phyloP scores from a whole-genome alignment of 2,797 vertebrate species.

The Scomberomorus guttatus region DNA sequence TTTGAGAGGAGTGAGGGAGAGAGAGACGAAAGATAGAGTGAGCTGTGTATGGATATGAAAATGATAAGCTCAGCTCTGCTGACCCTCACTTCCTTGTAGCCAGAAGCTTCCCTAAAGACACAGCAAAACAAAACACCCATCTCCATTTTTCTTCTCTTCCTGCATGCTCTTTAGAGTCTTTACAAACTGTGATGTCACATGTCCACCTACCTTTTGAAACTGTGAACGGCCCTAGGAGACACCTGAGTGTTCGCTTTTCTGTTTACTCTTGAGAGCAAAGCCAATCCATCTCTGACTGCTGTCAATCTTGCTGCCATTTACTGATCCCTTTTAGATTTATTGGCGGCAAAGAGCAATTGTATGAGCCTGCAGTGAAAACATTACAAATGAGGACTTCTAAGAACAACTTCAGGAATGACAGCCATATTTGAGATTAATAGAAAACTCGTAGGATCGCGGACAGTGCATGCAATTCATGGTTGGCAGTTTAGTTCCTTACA shows the following conservation, averaged over 20 bases:
- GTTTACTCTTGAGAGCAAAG: constrained; percentile 32
- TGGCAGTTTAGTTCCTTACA: not conserved
- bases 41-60: constrained; percentile 62
- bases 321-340: constrained; percentile 35
- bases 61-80: constrained; percentile 36
- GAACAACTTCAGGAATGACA: constrained; percentile 20
- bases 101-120: constrained; percentile 33
- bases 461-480: not conserved
- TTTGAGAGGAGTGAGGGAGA: constrained; percentile 36
- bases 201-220: constrained; percentile 17
- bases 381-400: constrained; percentile 21
- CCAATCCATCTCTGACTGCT: constrained; percentile 39
- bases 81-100: constrained; percentile 30
- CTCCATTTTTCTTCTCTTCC: not conserved
- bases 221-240: constrained; percentile 11
- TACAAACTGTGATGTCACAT: constrained; percentile 17
- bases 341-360: not conserved
- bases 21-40: constrained; percentile 40
- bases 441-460: not conserved
- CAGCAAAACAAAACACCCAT: constrained; percentile 29
- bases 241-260: constrained; percentile 16
- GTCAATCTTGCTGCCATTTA: constrained; percentile 33
- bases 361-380: not conserved
- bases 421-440: not conserved
- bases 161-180: constrained; percentile 4